A percentile compares a stretch with the other conserved stretches of the same genome.
Conservation (phyloP, 2,888 invertebrate species). For the Stenurella melanura region DNA sequence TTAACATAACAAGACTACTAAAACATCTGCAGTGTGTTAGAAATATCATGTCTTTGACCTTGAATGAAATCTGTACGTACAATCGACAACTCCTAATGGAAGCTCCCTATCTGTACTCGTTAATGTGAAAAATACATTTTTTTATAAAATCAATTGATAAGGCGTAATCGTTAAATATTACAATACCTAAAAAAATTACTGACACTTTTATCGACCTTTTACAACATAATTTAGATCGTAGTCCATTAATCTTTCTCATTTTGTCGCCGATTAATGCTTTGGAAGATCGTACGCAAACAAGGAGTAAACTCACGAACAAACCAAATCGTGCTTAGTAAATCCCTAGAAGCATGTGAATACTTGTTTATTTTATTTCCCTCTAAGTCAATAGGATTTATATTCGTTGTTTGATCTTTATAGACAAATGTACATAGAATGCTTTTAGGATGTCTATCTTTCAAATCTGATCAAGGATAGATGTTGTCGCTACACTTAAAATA, state of each 20-base stretch:
- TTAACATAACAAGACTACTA: too few relatives aligned
- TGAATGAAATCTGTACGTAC: too few relatives aligned
- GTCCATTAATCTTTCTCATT: constrained; percentile 22
- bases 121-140: too few relatives aligned
- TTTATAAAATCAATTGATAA: too few relatives aligned
- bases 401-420: background rate
- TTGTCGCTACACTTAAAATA: background rate
- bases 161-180: background rate
- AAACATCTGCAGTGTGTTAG: too few relatives aligned
- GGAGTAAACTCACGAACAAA: constrained; percentile 18
- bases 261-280: constrained; percentile 24
- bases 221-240: constrained; percentile 13
- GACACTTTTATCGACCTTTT: background rate
- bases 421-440: background rate
- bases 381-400: background rate
- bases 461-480: background rate
- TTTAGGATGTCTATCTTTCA: background rate
- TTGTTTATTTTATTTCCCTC: constrained; percentile 17
- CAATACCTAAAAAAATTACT: background rate
- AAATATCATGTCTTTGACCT: too few relatives aligned
- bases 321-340: background rate
- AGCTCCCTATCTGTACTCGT: too few relatives aligned
- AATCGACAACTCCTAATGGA: too few relatives aligned
- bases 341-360: constrained; percentile 6
- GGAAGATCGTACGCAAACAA: constrained; percentile 26